Evolutionary conservation across 2,113 vertebrate genomes (phyloP).

Genomic region (Microcebus griseorufus): DNA sequence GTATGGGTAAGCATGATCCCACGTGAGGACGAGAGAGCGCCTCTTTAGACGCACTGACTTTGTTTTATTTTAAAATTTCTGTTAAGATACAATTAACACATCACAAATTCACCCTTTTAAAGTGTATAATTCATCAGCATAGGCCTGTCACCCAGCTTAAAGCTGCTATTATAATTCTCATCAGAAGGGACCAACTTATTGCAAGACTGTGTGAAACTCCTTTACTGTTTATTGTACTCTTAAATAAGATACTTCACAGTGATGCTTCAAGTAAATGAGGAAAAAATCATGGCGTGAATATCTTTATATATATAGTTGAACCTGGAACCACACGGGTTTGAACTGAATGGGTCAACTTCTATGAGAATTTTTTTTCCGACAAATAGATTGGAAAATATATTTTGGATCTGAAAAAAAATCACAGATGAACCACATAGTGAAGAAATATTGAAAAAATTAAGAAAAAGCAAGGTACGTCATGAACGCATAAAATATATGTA

Average conservation of each 20-base stretch:
- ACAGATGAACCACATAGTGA: neutral
- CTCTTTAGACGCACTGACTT: neutral
- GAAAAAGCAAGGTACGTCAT: neutral
- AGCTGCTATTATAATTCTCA: neutral
- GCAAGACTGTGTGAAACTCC: neutral
- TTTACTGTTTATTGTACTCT: neutral
- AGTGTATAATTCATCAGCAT: neutral
- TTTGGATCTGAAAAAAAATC: neutral
- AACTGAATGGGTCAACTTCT: neutral
- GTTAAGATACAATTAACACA: neutral
- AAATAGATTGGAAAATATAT: neutral
- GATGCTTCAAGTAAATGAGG: neutral
- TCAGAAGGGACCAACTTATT: neutral
- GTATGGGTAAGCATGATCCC: neutral
- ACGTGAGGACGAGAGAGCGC: accelerated
- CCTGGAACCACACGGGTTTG: neutral
- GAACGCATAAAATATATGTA: neutral
- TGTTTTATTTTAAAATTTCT: neutral
- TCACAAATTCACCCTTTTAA: neutral
- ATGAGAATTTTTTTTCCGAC: neutral
- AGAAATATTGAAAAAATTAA: neutral
- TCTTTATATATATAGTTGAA: neutral
- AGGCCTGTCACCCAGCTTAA: neutral
- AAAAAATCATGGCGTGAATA: neutral
- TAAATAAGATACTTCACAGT: neutral